phyloP scores from a whole-genome alignment of 2,888 invertebrate genomes.

The Parascotia fuliginaria region DNA sequence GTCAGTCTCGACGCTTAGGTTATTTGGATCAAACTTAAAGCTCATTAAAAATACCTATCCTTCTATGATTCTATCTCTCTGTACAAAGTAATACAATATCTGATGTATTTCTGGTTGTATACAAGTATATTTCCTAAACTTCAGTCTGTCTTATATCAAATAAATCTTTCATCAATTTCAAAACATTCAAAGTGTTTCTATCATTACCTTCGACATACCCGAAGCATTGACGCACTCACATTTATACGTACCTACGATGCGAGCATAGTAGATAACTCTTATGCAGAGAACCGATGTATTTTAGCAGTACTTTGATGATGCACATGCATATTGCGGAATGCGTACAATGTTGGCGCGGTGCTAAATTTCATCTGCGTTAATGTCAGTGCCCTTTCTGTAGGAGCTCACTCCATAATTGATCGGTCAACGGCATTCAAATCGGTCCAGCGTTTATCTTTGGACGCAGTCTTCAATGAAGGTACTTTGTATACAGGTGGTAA shows the following conservation, averaged over 20 bases:
- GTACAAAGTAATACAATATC: background rate
- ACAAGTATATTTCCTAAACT: background rate
- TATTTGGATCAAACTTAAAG: too few relatives aligned
- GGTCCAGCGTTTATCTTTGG: conserved; percentile 59
- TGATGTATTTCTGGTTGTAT: background rate
- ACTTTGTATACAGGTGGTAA: conserved; percentile 33
- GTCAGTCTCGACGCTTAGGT: too few relatives aligned
- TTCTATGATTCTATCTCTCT: too few relatives aligned
- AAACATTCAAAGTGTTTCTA: conserved; percentile 37
- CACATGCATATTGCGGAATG: conserved; percentile 57
- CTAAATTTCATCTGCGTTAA: conserved; percentile 70
- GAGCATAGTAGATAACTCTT: conserved; percentile 22
- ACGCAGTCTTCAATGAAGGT: conserved; percentile 49
- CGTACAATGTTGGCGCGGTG: conserved; percentile 57
- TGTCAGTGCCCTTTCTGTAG: conserved; percentile 68
- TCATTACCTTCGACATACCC: conserved; percentile 34
- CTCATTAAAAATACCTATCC: too few relatives aligned
- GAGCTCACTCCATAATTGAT: conserved; percentile 62
- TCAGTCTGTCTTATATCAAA: conserved; percentile 26
- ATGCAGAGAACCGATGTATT: conserved; percentile 47
- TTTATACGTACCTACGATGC: conserved; percentile 1
- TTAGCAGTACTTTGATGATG: conserved; percentile 61
- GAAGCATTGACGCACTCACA: conserved; percentile 15
- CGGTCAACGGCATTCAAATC: conserved; percentile 74
- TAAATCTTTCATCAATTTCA: conserved; percentile 31